phyloP scores from a whole-genome alignment of 2,888 invertebrate genomes.

The Scaptomyza reducta region DNA sequence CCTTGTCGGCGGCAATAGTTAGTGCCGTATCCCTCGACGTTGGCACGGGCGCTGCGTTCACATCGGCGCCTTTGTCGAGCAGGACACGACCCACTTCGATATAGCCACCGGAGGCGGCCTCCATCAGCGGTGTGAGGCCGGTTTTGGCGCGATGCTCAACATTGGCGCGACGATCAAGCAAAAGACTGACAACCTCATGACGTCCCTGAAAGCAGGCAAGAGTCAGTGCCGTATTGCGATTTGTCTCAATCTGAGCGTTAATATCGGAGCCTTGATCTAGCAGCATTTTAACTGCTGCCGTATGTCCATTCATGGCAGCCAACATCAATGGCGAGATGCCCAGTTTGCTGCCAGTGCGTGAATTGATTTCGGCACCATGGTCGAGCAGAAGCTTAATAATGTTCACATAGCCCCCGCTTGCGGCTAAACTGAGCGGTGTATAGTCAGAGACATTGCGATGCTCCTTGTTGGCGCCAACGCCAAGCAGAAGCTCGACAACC shows the following conservation, averaged over 20 bases:
- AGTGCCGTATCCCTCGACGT: slow-evolving; percentile 98
- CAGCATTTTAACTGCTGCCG: slow-evolving; percentile 96
- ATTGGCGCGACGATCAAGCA: slow-evolving; percentile 98
- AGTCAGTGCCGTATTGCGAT: slow-evolving; percentile 98
- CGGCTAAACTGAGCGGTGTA: slow-evolving; percentile 98
- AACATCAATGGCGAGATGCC: slow-evolving; percentile 99
- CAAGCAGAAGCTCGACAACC: slow-evolving; percentile 95
- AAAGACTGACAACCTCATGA: slow-evolving; percentile 98
- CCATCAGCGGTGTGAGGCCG: slow-evolving; percentile 99
- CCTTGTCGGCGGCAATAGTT: slow-evolving; percentile 99
- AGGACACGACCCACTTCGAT: slow-evolving; percentile 98
- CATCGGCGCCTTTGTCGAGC: slow-evolving; percentile 98
- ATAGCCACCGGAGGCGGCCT: slow-evolving; percentile 99
- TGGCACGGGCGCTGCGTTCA: slow-evolving; percentile 99
- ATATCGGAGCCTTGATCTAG: slow-evolving; percentile 99
- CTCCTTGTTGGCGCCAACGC: slow-evolving; percentile 96
- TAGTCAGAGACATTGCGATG: slow-evolving; percentile 99
- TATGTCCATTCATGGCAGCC: slow-evolving; percentile 99
- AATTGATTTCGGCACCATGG: slow-evolving; percentile 99
- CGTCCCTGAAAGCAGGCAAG: slow-evolving; percentile 99
- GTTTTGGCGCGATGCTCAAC: slow-evolving; percentile 99
- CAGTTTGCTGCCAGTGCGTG: slow-evolving; percentile 97
- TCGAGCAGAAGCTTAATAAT: slow-evolving; percentile 97
- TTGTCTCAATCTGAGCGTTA: slow-evolving; percentile 99
- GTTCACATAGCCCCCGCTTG: slow-evolving; percentile 99